phyloP scores from a whole-genome alignment of 2,797 vertebrate genomes.

The Poecile montanus region DNA sequence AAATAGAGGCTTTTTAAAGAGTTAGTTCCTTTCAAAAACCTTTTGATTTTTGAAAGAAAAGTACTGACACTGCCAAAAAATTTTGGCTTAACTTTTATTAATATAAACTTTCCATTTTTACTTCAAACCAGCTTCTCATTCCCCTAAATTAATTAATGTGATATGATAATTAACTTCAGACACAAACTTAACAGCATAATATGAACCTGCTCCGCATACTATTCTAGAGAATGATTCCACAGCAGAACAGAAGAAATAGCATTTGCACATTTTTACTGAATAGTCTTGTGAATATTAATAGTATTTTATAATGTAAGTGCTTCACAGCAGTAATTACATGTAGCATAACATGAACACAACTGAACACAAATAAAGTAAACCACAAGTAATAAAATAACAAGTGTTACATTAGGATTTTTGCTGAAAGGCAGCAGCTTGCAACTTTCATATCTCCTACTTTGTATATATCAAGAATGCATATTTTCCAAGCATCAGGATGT shows the following conservation, averaged over 20 bases:
- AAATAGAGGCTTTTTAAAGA: conserved; percentile 26
- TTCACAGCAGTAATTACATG: background rate
- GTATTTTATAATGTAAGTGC: background rate
- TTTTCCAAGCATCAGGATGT: background rate
- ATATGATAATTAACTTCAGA: background rate
- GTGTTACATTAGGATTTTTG: background rate
- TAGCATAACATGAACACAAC: background rate
- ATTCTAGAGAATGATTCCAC: background rate
- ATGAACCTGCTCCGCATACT: background rate
- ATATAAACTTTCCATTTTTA: background rate
- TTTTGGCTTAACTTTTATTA: background rate
- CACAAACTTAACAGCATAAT: background rate
- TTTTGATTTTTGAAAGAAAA: conserved; percentile 15
- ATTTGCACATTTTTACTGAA: background rate
- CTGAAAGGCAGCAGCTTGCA: background rate
- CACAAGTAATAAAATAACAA: background rate
- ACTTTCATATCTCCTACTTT: background rate
- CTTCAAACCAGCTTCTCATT: background rate
- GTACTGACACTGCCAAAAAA: background rate
- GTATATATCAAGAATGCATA: background rate
- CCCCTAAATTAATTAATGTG: background rate
- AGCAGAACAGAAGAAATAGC: background rate
- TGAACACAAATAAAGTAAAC: background rate
- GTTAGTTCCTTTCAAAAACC: conserved; percentile 1
- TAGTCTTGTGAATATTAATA: background rate